Evolutionary conservation across 2,797 vertebrate species (phyloP), one percentile per base, ranked within the genome.

Genomic region (Phylloscopus collybita): DNA sequence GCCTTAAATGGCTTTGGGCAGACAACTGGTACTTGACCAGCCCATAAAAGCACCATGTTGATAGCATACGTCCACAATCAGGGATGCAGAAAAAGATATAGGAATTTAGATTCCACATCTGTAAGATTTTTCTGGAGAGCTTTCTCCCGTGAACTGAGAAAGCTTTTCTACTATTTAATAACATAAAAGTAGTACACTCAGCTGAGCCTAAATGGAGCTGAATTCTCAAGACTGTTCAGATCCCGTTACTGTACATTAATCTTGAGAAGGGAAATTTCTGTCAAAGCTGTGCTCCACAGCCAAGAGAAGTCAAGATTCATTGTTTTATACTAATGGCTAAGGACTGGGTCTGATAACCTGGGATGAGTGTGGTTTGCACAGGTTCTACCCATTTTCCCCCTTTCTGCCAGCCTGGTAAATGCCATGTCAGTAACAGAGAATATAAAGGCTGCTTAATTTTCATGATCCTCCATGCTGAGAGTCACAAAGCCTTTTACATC

Each of bases 301-400:
- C 49, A 88, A 18, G 1, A 44, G 45, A 54, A 88, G 19, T 34
- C 38, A 71, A 83, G 47, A 74, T 74, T 38, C 7, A 32, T 17
- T n/a, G 25, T 7, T 64, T 88, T 86, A 17, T 59, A 53, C 9
- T 50, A 34, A 53, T 32, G n/a, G 6, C 6, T 53, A 32, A 62
- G 23, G 12, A 23, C 23, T 10, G 0, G 3, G 10, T 70, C 19
- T 66, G 9, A 64, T 66, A 78, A 88, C 40, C 12, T 64, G 60
- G 14, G 18, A 59, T 0, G 0, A 90, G 9, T 49, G 59, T 64
- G 22, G 4, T 23, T 67, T 74, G 27, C 9, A 4, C 16, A 40
- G 36, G 6, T 69, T 69, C 12, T 20, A 29, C 11, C 27, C 27
- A 15, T 16, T 74, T 85, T 3, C 4, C 12, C 64, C 16, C 21